Evolutionary conservation across 2,888 invertebrate genomes (phyloP).

Genomic region (Aphodius sticticus): DNA sequence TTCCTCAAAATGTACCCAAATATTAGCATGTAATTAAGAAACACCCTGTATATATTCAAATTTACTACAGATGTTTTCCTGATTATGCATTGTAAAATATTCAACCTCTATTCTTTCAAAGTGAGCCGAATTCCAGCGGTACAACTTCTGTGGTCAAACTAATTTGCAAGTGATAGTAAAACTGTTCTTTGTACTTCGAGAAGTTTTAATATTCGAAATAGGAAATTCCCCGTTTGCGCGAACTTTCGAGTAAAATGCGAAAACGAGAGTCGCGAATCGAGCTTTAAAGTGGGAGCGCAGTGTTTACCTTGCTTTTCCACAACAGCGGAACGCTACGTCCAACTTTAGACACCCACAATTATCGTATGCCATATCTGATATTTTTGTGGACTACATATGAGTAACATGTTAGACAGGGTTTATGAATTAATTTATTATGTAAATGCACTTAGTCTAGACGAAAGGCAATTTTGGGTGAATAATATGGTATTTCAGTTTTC

Average conservation of each 20-base stretch:
- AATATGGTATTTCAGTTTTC: too few species aligned
- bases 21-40: too few species aligned
- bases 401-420: too few species aligned
- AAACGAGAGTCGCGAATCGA: not conserved
- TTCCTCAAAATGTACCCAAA: too few species aligned
- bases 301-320: conserved; percentile 4
- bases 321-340: not conserved
- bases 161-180: conserved; percentile 4
- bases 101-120: not conserved
- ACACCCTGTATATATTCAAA: not conserved
- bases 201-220: conserved; percentile 4
- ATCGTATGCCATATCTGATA: too few species aligned
- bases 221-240: not conserved
- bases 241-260: not conserved
- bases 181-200: not conserved
- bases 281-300: not conserved
- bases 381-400: too few species aligned
- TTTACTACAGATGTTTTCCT: not conserved
- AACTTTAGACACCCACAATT: not conserved
- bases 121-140: not conserved
- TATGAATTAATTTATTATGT: too few species aligned
- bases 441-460: too few species aligned
- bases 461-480: too few species aligned
- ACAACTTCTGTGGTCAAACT: not conserved
- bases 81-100: not conserved